Conservation (phyloP, 1,140 invertebrate species). For the Manduca sexta region DNA sequence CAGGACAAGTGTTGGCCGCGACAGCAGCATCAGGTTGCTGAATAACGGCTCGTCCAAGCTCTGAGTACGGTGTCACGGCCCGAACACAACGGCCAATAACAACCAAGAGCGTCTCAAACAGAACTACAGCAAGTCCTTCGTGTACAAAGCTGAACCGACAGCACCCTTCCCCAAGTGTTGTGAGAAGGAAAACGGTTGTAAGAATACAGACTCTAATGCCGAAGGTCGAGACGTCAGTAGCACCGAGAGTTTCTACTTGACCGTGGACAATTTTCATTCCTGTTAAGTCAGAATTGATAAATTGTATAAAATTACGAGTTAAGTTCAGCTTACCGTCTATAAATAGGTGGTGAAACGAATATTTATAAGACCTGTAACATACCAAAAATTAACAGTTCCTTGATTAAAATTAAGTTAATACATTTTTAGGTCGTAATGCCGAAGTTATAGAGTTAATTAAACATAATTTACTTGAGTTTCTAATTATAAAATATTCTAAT, state of each 20-base stretch:
- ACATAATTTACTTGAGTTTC: too few species aligned
- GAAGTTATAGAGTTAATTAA: too few species aligned
- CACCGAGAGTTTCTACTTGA: slow-evolving; percentile 48
- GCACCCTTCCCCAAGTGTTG: slow-evolving; percentile 57
- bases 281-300: too few species aligned
- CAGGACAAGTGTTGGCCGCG: slow-evolving; percentile 54
- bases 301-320: not conserved
- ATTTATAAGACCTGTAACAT: not conserved
- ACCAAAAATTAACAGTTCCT: not conserved
- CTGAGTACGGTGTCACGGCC: slow-evolving; percentile 42
- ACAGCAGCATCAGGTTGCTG: slow-evolving; percentile 56
- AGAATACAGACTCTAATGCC: slow-evolving; percentile 32
- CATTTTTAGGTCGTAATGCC: too few species aligned
- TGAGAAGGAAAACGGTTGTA: slow-evolving; percentile 42
- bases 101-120: slow-evolving; percentile 42
- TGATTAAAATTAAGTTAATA: too few species aligned
- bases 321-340: too few species aligned
- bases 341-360: too few species aligned
- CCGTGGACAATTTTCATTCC: slow-evolving; percentile 15
- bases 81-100: slow-evolving; percentile 38
- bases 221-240: slow-evolving; percentile 36
- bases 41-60: slow-evolving; percentile 59
- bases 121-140: slow-evolving; percentile 46
- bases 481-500: too few species aligned
- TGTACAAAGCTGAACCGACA: slow-evolving; percentile 34